Evolutionary conservation across 2,113 vertebrate genomes (phyloP).

Genomic region (Stomatorhinus ivindoensis): DNA sequence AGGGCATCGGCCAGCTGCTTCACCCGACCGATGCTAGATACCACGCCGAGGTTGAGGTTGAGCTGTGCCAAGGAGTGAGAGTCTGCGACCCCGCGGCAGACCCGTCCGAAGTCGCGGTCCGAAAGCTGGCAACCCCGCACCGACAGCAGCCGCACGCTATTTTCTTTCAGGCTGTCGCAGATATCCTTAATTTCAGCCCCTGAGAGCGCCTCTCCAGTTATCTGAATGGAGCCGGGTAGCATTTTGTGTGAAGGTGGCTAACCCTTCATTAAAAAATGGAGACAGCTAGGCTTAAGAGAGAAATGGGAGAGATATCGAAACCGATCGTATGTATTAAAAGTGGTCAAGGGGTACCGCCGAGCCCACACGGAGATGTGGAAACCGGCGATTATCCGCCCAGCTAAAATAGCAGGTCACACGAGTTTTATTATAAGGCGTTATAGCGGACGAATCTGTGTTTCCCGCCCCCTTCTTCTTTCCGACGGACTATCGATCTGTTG

Average conservation of each 20-base stretch:
- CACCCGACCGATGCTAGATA: slow-evolving; percentile 72
- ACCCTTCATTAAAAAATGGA: slow-evolving; percentile 14
- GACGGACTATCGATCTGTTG: background rate
- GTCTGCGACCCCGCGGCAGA: slow-evolving; percentile 78
- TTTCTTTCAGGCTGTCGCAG: slow-evolving; percentile 82
- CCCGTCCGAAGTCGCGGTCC: slow-evolving; percentile 84
- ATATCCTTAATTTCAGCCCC: slow-evolving; percentile 85
- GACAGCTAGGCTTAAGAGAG: background rate
- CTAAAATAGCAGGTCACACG: background rate
- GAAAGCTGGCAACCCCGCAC: slow-evolving; percentile 86
- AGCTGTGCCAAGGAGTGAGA: slow-evolving; percentile 81
- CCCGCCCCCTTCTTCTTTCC: background rate
- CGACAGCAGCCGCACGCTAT: slow-evolving; percentile 80
- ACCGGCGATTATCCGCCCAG: background rate
- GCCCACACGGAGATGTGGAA: background rate
- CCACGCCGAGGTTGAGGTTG: slow-evolving; percentile 90
- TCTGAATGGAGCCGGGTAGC: slow-evolving; percentile 91
- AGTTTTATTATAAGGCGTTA: background rate
- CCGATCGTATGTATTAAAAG: background rate
- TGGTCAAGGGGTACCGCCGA: background rate
- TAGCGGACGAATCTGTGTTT: background rate
- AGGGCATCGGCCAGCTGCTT: slow-evolving; percentile 83
- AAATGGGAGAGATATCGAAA: background rate
- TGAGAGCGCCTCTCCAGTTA: slow-evolving; percentile 83
- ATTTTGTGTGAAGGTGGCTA: slow-evolving; percentile 43